Percentiles rank a stretch among this genome's conserved stretches.
phyloP scores from a whole-genome alignment of 2,113 vertebrate species.

The Python bivittatus region DNA sequence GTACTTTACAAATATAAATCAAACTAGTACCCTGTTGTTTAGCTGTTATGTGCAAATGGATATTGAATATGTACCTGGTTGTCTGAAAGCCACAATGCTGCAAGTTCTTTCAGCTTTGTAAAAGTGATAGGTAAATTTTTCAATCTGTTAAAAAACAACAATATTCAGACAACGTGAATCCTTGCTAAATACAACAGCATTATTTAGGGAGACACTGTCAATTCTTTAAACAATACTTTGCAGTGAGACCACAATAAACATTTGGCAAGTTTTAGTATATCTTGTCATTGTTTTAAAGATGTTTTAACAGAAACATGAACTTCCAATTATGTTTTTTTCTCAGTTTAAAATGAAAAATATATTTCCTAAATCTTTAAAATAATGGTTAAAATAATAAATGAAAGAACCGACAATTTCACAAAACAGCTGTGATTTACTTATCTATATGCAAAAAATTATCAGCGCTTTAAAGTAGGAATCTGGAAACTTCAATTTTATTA shows the following conservation, averaged over 20 bases:
- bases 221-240: background rate
- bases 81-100: constrained; percentile 98
- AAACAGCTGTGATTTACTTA: background rate
- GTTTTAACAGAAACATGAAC: background rate
- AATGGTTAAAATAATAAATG: background rate
- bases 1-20: background rate
- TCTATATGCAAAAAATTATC: background rate
- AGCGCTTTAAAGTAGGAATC: background rate
- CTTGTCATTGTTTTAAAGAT: background rate
- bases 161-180: constrained; percentile 35
- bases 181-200: fast-evolving
- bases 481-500: background rate
- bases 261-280: background rate
- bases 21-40: background rate
- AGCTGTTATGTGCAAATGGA: background rate
- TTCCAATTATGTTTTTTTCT: background rate
- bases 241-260: background rate
- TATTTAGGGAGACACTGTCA: background rate
- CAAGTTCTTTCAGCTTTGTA: constrained; percentile 96
- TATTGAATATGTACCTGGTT: constrained; percentile 87
- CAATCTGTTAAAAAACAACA: constrained; percentile 77
- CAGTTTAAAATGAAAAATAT: background rate
- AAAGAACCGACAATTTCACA: background rate
- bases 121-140: constrained; percentile 98
- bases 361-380: background rate